Conservation (phyloP, 1,140 invertebrate species). For the Ptiloglossa arizonensis region DNA sequence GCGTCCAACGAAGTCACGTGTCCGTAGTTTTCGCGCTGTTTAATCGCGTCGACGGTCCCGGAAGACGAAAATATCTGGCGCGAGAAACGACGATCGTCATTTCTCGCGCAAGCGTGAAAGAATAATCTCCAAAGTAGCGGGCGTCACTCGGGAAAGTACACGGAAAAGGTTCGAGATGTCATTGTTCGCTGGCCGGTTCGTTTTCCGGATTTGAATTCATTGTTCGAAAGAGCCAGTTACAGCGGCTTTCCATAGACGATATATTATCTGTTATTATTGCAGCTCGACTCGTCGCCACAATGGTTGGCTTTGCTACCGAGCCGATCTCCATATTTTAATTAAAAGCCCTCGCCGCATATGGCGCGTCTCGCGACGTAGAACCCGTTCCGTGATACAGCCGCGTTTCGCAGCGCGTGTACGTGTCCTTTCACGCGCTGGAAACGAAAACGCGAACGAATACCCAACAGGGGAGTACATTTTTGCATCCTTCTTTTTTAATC, state of each 20-base stretch:
- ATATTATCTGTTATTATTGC: slow-evolving; percentile 81
- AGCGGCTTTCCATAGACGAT: slow-evolving; percentile 69
- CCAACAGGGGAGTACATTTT: not conserved
- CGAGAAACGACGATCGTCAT: not conserved
- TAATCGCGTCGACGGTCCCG: not conserved
- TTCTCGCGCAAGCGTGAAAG: not conserved
- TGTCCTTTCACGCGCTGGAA: not conserved
- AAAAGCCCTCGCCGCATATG: slow-evolving; percentile 68
- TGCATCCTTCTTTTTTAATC: not conserved
- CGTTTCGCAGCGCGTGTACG: slow-evolving; percentile 13
- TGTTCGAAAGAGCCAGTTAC: slow-evolving; percentile 75
- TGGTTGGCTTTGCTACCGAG: slow-evolving; percentile 72
- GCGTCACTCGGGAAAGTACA: slow-evolving; percentile 23
- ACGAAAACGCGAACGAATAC: slow-evolving; percentile 10
- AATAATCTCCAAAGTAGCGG: not conserved
- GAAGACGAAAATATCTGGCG: not conserved
- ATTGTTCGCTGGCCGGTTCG: slow-evolving; percentile 73
- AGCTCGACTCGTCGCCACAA: slow-evolving; percentile 74
- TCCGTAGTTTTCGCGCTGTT: too few relatives aligned
- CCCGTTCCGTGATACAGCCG: slow-evolving; percentile 30
- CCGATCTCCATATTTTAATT: slow-evolving; percentile 81
- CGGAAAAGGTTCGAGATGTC: slow-evolving; percentile 63
- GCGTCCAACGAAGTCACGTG: too few relatives aligned
- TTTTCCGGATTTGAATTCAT: slow-evolving; percentile 77
- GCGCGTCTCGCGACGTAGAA: slow-evolving; percentile 31